Evolutionary conservation across 2,888 invertebrate genomes (phyloP).

Genomic region (Trichopoda pennipes): DNA sequence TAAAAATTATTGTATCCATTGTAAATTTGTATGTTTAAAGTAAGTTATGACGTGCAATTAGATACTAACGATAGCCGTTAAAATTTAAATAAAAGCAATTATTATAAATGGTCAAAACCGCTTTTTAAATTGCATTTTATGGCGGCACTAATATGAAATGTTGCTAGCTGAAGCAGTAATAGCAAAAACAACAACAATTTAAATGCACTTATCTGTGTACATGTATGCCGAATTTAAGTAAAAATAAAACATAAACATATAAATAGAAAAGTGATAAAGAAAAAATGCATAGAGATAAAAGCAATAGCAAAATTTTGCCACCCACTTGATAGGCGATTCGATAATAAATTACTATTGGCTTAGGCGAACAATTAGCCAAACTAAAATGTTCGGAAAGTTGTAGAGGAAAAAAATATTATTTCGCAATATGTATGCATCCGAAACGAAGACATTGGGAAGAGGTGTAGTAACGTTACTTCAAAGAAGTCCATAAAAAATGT

Average conservation of each 20-base stretch:
- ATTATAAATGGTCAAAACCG: constrained; percentile 78
- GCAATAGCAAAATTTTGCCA: not conserved
- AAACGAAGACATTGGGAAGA: no score
- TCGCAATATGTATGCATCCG: no score
- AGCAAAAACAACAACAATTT: not conserved
- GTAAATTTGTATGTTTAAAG: constrained; percentile 16
- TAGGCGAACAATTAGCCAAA: no score
- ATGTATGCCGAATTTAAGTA: constrained; percentile 28
- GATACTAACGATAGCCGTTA: constrained; percentile 76
- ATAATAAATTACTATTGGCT: no score
- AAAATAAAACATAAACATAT: constrained; percentile 11
- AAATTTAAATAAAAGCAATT: constrained; percentile 80
- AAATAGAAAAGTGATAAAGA: not conserved
- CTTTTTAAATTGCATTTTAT: constrained; percentile 72
- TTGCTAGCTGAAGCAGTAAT: constrained; percentile 33
- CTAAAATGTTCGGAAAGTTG: no score
- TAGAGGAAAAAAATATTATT: no score
- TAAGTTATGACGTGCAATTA: constrained; percentile 64
- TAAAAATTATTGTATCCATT: constrained; percentile 8
- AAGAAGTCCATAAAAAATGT: no score
- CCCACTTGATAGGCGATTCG: no score
- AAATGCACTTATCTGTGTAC: constrained; percentile 37
- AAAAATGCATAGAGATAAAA: not conserved
- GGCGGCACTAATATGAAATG: constrained; percentile 55
- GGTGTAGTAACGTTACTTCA: no score